Evolutionary conservation across 2,797 vertebrate species (phyloP).

Genomic region (Chelmon rostratus): DNA sequence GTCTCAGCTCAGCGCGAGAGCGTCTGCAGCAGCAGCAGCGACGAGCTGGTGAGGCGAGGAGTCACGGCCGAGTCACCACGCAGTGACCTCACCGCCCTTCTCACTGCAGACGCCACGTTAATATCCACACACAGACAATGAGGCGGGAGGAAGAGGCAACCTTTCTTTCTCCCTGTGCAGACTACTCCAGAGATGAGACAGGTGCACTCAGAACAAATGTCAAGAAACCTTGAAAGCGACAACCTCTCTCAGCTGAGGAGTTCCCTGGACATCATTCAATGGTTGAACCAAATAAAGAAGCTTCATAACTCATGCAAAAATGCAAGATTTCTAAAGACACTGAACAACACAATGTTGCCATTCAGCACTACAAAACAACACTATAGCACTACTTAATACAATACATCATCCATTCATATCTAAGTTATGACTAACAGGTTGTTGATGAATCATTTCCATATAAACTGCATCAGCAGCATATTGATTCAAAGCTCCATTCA

Average conservation of each 20-base stretch:
- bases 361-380: conserved; percentile 8
- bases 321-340: background rate
- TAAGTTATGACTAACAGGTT: conserved; percentile 38
- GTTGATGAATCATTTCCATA: conserved; percentile 54
- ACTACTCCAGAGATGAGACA: conserved; percentile 3
- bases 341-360: background rate
- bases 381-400: background rate
- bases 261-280: background rate
- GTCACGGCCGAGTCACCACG: conserved; percentile 54
- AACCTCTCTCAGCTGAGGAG: background rate
- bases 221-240: background rate
- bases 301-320: background rate
- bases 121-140: conserved; percentile 1
- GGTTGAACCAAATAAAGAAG: background rate
- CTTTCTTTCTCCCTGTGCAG: background rate
- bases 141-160: background rate
- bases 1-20: conserved; percentile 12
- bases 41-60: conserved; percentile 36
- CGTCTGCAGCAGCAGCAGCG: conserved; percentile 36
- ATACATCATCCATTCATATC: conserved; percentile 11
- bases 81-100: conserved; percentile 50
- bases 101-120: conserved; percentile 56
- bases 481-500: conserved; percentile 57
- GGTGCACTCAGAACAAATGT: background rate
- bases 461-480: conserved; percentile 41